Conservation (phyloP, 2,888 invertebrate species). For the Lycia hirtaria region DNA sequence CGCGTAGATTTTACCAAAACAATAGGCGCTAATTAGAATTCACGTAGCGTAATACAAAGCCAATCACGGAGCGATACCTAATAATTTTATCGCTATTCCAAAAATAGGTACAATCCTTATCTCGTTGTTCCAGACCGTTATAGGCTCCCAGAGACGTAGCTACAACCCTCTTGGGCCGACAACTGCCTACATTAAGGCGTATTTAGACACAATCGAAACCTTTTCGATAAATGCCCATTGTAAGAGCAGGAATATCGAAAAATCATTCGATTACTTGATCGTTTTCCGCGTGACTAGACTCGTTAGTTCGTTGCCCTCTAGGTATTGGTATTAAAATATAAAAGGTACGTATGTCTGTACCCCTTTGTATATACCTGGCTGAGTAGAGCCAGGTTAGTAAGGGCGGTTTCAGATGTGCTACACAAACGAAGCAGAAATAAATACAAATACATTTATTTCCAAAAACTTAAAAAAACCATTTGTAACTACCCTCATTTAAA, state of each 20-base stretch:
- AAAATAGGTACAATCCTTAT: constrained; percentile 21
- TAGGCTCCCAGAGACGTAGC: constrained; percentile 1
- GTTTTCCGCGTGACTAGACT: constrained; percentile 26
- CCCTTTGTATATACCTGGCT: not conserved
- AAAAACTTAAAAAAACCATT: too few relatives aligned
- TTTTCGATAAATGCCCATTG: constrained; percentile 24
- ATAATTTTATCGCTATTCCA: constrained; percentile 15
- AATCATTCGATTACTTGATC: constrained; percentile 29
- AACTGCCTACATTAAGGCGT: constrained; percentile 19
- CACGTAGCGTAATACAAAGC: not conserved
- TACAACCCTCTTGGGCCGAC: constrained; percentile 14
- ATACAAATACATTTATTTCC: too few relatives aligned
- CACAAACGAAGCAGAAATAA: not conserved
- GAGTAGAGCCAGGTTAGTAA: not conserved
- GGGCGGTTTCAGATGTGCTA: not conserved
- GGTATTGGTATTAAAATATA: not conserved
- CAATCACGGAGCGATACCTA: constrained; percentile 1
- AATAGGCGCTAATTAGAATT: not conserved
- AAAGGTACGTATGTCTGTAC: not conserved
- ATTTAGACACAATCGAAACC: constrained; percentile 26
- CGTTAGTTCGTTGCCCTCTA: constrained; percentile 14
- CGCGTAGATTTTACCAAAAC: not conserved
- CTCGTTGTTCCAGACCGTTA: constrained; percentile 21
- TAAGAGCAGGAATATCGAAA: constrained; percentile 29
- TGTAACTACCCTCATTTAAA: too few relatives aligned